phyloP scores from a whole-genome alignment of 2,797 vertebrate species.

The Spondyliosoma cantharus region DNA sequence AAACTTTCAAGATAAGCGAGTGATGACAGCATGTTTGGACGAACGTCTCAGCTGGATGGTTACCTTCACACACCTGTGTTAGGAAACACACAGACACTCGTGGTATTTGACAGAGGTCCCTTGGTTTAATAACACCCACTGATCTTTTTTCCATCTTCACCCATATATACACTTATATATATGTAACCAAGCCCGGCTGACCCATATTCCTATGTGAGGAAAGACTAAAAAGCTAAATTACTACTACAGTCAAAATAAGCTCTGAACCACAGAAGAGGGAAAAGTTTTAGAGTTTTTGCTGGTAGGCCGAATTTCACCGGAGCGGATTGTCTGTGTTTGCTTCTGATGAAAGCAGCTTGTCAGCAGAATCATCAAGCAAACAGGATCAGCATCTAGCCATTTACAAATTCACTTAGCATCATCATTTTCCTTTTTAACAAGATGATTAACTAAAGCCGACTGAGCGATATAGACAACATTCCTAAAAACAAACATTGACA shows the following conservation, averaged over 20 bases:
- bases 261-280: neutral
- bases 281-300: neutral
- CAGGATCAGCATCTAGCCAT: constrained; percentile 6
- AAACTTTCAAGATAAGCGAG: constrained; percentile 17
- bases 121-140: constrained; percentile 47
- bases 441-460: neutral
- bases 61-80: constrained; percentile 52
- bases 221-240: constrained; percentile 8
- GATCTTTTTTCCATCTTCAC: constrained; percentile 32
- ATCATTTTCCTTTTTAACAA: no score
- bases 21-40: constrained; percentile 54
- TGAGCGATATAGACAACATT: no score
- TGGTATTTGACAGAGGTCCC: constrained; percentile 68
- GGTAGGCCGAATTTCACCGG: neutral
- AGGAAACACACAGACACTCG: constrained; percentile 39
- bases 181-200: constrained; percentile 36
- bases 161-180: neutral
- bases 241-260: neutral
- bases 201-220: constrained; percentile 54
- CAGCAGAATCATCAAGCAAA: constrained; percentile 44
- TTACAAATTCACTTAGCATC: neutral
- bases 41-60: constrained; percentile 23
- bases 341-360: constrained; percentile 24
- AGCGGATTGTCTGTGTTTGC: neutral
- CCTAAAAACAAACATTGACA: no score